These are phyloP conservation scores for Andinoacara biseriatus DNA, from an alignment of 2,113 vertebrate genomes.

Conservation along the genomic window DNA sequence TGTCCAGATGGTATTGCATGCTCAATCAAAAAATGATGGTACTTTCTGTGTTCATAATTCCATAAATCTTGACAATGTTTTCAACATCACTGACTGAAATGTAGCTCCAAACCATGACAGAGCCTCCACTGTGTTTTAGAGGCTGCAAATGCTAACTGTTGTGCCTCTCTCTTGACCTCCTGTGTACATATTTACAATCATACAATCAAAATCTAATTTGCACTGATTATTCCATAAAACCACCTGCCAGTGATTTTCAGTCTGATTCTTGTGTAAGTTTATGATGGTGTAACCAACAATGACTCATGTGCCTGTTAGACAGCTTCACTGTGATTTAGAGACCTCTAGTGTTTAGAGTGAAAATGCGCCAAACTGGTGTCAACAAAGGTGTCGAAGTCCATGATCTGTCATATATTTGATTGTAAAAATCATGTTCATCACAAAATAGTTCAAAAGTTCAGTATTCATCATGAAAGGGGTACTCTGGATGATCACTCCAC, in stretches of 20 bases:
- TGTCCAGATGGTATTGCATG: no score
- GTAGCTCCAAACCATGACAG: neutral
- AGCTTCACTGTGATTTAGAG: conserved; percentile 22
- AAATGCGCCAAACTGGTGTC: neutral
- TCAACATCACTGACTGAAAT: neutral
- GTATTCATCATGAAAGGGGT: conserved; percentile 92
- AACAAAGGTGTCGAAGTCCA: neutral
- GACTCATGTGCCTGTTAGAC: neutral
- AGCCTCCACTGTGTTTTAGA: neutral
- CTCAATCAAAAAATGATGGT: no score
- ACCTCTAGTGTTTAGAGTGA: conserved; percentile 50
- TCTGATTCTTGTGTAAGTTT: neutral
- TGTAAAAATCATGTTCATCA: neutral
- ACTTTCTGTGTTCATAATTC: no score
- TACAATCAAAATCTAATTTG: no score
- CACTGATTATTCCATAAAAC: neutral
- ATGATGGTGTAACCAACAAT: neutral
- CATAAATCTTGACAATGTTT: neutral
- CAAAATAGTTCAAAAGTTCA: conserved; percentile 36
- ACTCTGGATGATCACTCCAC: conserved; percentile 93
- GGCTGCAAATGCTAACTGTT: neutral
- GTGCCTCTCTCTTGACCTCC: neutral
- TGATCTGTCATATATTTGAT: neutral
- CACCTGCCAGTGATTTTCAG: neutral
- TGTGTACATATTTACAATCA: neutral